Evolutionary conservation across 2,888 invertebrate genomes (phyloP), one percentile per base, ranked within the genome.

Genomic region (Pollenia griseotomentosa): DNA sequence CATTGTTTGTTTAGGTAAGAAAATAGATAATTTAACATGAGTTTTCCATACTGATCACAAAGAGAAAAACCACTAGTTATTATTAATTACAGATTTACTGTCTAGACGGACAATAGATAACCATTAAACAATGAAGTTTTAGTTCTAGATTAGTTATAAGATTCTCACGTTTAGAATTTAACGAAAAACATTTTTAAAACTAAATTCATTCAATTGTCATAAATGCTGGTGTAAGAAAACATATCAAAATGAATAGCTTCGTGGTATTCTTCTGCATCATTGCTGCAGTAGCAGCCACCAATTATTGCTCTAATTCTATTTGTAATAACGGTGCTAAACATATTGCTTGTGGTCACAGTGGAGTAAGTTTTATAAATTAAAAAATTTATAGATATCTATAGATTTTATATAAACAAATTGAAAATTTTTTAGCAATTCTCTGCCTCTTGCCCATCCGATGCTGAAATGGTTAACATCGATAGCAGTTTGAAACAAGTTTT

Each of bases 331-430:
- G 65, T n/a, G 48, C 0, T 6, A n/a, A 16, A 6, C 83, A 88
- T 66, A 81, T 88, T 57, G 88, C 81, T 14, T 88, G 88, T 57
- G 61, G 66, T 7, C 77, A 86, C 19, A 59, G 42, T 80, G 84
- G 81, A 2, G 88, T 87, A 75, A 81, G 75, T 71, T 48, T 19
- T 11, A 1, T 44, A 8, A 65, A 46, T 59, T 8, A 42, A 63
- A 57, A 14, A n/a, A n/a, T n/a, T 40, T 9, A 33, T 75, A 40
- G 2, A 23, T 33, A 46, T 12, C n/a, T 33, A 44, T 9, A 53
- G n/a, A 55, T 57, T 33, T 19, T 12, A 8, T 19, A 23, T 78
- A 33, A 33, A 6, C 33, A 33, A 33, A 33, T 33, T 33, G 33
- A 33, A 33, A 33, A 6, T 6, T 2, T 48, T 57, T 4, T 10